phyloP scores from a whole-genome alignment of 2,888 invertebrate species.

The Oligia latruncula region DNA sequence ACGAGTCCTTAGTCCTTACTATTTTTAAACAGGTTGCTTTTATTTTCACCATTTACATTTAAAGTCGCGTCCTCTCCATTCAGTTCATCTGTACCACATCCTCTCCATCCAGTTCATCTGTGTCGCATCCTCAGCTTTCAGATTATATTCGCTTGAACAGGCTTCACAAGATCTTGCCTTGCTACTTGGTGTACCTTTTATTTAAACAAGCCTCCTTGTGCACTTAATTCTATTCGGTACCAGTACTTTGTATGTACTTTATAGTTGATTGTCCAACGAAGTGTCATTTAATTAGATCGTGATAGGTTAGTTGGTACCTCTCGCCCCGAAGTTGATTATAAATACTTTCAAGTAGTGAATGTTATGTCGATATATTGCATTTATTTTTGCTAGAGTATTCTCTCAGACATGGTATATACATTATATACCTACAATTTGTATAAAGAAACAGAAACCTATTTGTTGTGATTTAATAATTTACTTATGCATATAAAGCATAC shows the following conservation, averaged over 20 bases:
- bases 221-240: neutral
- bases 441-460: neutral
- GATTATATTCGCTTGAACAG: neutral
- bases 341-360: neutral
- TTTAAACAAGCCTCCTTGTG: neutral
- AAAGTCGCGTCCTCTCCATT: neutral
- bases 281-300: slow-evolving; percentile 42
- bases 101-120: neutral
- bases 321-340: neutral
- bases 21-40: neutral
- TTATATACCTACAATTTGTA: neutral
- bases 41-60: neutral
- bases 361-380: neutral
- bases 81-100: neutral
- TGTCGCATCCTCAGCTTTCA: neutral
- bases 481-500: neutral
- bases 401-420: neutral
- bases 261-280: neutral
- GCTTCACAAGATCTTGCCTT: neutral
- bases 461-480: neutral
- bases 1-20: no score
- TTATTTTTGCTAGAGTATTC: neutral
- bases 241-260: slow-evolving; percentile 8
- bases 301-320: slow-evolving; percentile 23
- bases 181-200: neutral